Conservation (phyloP, 2,797 vertebrate genomes). For the Saguinus oedipus region DNA sequence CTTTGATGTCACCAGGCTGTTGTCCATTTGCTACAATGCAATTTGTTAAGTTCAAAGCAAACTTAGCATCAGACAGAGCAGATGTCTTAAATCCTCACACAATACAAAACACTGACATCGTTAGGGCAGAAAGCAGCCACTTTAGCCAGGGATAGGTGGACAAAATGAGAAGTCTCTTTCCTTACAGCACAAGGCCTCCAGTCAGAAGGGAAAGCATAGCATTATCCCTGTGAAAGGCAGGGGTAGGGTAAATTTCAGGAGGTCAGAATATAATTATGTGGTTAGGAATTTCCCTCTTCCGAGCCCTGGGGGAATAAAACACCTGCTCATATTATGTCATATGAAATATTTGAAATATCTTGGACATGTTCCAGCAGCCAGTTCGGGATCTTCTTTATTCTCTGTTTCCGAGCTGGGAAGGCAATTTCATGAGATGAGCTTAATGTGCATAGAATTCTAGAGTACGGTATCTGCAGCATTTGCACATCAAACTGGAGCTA, state of each 20-base stretch:
- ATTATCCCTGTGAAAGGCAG: neutral
- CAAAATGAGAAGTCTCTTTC: neutral
- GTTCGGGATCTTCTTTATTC: neutral
- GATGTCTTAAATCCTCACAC: neutral
- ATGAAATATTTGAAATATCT: slow-evolving; percentile 39
- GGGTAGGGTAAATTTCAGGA: neutral
- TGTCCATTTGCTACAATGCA: neutral
- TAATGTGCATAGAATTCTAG: neutral
- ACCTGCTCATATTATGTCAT: neutral
- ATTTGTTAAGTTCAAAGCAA: neutral
- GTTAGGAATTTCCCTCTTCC: neutral
- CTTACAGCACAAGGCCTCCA: neutral
- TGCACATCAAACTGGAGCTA: neutral
- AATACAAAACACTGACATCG: neutral
- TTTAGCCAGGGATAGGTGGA: neutral
- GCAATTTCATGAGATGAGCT: slow-evolving; percentile 41
- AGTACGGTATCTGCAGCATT: neutral
- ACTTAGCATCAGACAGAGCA: neutral
- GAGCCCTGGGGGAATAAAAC: slow-evolving; percentile 1
- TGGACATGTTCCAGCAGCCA: slow-evolving; percentile 9
- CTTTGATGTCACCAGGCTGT: neutral
- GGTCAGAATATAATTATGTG: slow-evolving; percentile 28
- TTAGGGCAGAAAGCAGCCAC: neutral
- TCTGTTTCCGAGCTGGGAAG: neutral
- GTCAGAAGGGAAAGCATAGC: neutral